Evolutionary conservation across 2,113 vertebrate species (phyloP), one percentile per base, ranked within the genome.

Genomic region (Channa maculata): DNA sequence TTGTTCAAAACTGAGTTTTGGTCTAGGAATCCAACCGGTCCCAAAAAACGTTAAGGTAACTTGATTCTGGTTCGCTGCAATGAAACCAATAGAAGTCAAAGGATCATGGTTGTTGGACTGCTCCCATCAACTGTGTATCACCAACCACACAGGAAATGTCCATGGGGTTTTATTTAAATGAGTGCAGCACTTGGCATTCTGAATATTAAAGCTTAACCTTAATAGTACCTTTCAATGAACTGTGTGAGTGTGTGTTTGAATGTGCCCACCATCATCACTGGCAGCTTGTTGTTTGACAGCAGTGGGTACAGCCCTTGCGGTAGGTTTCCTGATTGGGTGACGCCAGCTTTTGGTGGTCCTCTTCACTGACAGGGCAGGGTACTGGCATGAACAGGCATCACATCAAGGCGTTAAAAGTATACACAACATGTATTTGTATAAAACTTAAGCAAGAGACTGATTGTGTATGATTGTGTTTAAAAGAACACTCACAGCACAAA

Each of bases 201-300:
- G 53, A 65, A 65, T 39, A 12, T 78, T 36, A 70, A 46, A 37
- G 50, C 39, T 36, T 44, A 80, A 69, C 13, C 71, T 51, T 55
- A 10, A 3, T 37, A 33, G 48, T 65, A 71, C 10, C 24, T 75
- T 65, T 65, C 6, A 74, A 33, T 61, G 8, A 76, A 75, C 55
- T 50, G 39, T 55, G 50, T 53, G 34, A 50, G 65, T 44, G 51
- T 10, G 60, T 14, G 53, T 46, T 13, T 39, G 8, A n/a, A 53
- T 49, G 58, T 0, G 58, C 94, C 89, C 79, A 98, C 98, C 97
- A 88, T 98, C 97, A 63, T 98, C 96, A 71, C 94, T 97, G 69
- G 80, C 60, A 53, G 90, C 84, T 81, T 98, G 96, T 50, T 97
- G 96, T 83, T 98, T 98, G 78, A 98, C 96, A 9, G 97, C 87